Conservation (phyloP, 2,888 invertebrate genomes). For the Pachymerium ferrugineum region DNA sequence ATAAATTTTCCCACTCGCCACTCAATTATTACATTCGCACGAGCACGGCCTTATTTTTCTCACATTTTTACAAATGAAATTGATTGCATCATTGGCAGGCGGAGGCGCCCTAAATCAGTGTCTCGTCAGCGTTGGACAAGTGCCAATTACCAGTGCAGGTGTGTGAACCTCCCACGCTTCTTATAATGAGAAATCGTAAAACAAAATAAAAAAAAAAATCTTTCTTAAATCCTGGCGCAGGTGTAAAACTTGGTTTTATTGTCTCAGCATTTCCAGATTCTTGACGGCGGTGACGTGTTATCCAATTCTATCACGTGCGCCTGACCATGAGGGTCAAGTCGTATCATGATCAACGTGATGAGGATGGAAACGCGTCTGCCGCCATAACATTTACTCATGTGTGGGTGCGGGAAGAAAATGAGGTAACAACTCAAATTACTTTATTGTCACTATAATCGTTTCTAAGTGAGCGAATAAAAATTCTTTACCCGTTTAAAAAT, state of each 20-base stretch:
- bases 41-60: neutral
- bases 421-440: no score
- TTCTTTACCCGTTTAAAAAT: no score
- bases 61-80: neutral
- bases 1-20: neutral
- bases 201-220: neutral
- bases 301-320: neutral
- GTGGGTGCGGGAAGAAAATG: neutral
- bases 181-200: neutral
- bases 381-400: neutral
- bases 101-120: neutral
- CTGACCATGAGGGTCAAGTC: neutral
- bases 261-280: neutral
- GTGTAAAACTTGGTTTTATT: neutral
- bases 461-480: no score
- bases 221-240: neutral
- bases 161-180: slow-evolving; percentile 9
- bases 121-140: slow-evolving; percentile 5
- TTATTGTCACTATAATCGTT: no score
- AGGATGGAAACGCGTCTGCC: neutral
- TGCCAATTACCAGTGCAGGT: slow-evolving; percentile 13
- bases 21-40: neutral
- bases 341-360: neutral
- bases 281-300: neutral
- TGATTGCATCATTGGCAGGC: neutral